A percentile compares a stretch with the other conserved stretches of the same genome.
Conservation (phyloP, 1,140 invertebrate genomes). For the Zaprionus camerounensis region DNA sequence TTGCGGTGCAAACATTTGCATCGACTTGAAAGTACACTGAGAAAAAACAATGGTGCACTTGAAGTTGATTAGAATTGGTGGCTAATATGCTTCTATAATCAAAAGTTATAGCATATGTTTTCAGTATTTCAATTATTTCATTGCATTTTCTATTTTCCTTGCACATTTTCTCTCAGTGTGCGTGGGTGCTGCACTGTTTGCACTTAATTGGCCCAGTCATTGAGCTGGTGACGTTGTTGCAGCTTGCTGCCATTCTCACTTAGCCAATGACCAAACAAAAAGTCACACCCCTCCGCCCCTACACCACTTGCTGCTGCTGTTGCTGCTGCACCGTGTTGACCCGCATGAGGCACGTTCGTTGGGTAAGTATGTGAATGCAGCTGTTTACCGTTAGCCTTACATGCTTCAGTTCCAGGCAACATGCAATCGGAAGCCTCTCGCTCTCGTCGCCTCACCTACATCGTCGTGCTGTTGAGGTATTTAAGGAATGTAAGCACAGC, state of each 20-base stretch:
- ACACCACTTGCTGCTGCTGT: neutral
- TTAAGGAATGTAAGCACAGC: constrained; percentile 39
- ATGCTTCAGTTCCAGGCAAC: constrained; percentile 17
- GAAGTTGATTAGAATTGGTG: too few relatives aligned
- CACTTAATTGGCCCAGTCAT: constrained; percentile 46
- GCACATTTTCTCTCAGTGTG: constrained; percentile 11
- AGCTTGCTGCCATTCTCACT: constrained; percentile 22
- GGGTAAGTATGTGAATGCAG: constrained; percentile 31
- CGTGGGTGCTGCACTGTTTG: constrained; percentile 27
- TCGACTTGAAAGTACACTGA: constrained; percentile 50
- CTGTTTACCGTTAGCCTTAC: constrained; percentile 36
- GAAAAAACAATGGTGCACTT: constrained; percentile 11
- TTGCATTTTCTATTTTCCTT: neutral
- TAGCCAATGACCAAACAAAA: constrained; percentile 35
- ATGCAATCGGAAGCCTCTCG: neutral
- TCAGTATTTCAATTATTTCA: neutral
- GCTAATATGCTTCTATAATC: neutral
- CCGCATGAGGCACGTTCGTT: constrained; percentile 27
- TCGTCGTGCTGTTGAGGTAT: constrained; percentile 15
- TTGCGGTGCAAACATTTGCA: constrained; percentile 64
- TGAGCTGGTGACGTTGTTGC: constrained; percentile 38
- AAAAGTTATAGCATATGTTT: neutral
- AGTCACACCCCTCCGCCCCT: neutral
- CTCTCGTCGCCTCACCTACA: neutral
- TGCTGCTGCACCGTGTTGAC: constrained; percentile 1